phyloP scores from a whole-genome alignment of 2,888 invertebrate genomes.

The Lymantria monacha region DNA sequence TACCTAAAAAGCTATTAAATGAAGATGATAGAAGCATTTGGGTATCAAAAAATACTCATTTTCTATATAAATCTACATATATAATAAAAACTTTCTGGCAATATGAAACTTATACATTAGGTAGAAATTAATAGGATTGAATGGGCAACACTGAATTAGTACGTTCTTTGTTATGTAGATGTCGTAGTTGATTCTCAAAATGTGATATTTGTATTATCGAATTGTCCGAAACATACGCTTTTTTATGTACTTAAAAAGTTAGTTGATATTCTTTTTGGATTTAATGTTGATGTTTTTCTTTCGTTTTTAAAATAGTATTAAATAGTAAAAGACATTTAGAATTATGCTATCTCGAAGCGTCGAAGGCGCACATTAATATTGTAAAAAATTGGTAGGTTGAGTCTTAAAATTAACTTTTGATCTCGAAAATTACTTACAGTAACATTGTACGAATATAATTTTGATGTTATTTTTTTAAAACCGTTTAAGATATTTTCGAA shows the following conservation, averaged over 20 bases:
- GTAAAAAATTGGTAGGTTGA: not conserved
- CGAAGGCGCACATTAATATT: conserved; percentile 1
- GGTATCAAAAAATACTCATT: not conserved
- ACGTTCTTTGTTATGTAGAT: conserved; percentile 15
- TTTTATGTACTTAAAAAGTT: conserved; percentile 22
- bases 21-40: not conserved
- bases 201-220: conserved; percentile 31
- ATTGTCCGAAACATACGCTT: conserved; percentile 10
- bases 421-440: not conserved
- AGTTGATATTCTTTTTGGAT: not conserved
- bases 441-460: too few relatives aligned
- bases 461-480: too few relatives aligned
- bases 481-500: too few relatives aligned
- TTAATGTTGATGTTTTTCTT: not conserved
- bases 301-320: conserved; percentile 7
- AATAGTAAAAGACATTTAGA: conserved; percentile 24
- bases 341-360: conserved; percentile 1
- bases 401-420: not conserved
- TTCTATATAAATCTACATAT: not conserved
- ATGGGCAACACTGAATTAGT: conserved; percentile 1
- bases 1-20: conserved; percentile 1
- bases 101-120: not conserved
- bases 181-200: conserved; percentile 20
- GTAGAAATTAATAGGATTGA: not conserved
- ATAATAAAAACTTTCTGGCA: not conserved